Evolutionary conservation across 2,797 vertebrate species (phyloP), one percentile per base, ranked within the genome.

Genomic region (Mycteria americana): DNA sequence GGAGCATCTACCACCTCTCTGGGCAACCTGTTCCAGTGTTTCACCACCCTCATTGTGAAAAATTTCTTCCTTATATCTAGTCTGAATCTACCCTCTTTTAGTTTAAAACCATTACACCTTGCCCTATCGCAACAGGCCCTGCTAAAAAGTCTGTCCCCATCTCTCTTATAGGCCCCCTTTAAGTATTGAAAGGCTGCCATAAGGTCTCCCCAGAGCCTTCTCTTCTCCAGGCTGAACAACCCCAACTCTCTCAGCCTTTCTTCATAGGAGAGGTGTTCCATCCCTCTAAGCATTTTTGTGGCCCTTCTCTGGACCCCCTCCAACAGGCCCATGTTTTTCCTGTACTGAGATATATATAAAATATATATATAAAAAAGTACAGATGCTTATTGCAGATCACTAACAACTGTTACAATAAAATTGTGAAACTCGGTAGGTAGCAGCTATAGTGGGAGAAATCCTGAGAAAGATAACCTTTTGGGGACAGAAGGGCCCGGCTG

Each of bases 201-300:
- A 19, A 67, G 16, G 19, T 65, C 13, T 50, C 41, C 23, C 28
- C 0, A 0, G 1, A 63, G 27, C 28, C 48, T 54, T 37, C 10
- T 28, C 15, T 74, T 48, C 15, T 75, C 43, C 30, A 57, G 41
- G 16, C 35, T 57, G 35, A 65, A 48, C 18, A 41, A 13, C n/a
- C 18, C 50, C 23, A 74, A 10, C 50, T n/a, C n/a, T 41, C 13
- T 48, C 24, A 39, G 43, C n/a, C 35, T 56, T 11, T 74, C 19
- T 2, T 57, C 51, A 57, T 1, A n/a, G 23, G 11, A 56, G 35
- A 48, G 30, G 41, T 41, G 19, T 7, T 57, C 19, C 16, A 51
- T 5, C 37, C 14, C 37, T 27, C 37, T 18, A 27, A 35, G 9
- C 2, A 7, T 15, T 31, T 51, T 59, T 46, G 62, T 76, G 70